phyloP scores from a whole-genome alignment of 2,888 invertebrate species.

The Hybos culiciformis region DNA sequence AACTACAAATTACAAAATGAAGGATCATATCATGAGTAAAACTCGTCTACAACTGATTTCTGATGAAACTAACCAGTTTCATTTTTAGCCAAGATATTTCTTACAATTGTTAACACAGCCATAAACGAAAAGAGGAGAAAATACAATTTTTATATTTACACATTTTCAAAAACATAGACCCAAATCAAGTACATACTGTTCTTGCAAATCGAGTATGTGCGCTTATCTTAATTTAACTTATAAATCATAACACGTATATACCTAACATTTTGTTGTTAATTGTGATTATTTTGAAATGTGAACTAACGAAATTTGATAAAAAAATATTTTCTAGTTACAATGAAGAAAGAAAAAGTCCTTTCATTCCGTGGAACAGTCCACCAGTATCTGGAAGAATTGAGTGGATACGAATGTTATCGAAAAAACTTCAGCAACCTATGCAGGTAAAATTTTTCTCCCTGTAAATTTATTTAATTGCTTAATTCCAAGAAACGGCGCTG shows the following conservation, averaged over 20 bases:
- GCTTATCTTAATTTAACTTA: background rate
- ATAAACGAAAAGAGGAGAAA: too few species aligned
- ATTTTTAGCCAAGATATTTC: too few species aligned
- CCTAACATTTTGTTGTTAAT: background rate
- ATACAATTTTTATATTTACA: too few species aligned
- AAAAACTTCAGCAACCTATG: constrained; percentile 64
- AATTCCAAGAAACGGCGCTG: too few species aligned
- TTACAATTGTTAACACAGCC: too few species aligned
- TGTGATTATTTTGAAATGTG: background rate
- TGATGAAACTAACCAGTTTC: too few species aligned
- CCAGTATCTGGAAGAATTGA: constrained; percentile 67
- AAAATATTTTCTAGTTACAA: constrained; percentile 45
- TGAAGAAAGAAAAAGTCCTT: constrained; percentile 58
- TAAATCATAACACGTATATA: background rate
- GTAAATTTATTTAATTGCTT: background rate
- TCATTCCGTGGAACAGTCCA: constrained; percentile 59
- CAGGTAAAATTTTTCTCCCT: constrained; percentile 35
- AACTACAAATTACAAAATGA: too few species aligned
- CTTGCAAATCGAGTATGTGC: background rate
- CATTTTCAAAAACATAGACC: too few species aligned
- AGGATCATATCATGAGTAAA: too few species aligned
- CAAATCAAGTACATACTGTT: background rate
- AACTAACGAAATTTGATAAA: background rate
- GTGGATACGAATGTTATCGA: constrained; percentile 70
- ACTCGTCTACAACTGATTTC: too few species aligned